Base-by-base conservation (phyloP, 2,113 vertebrate genomes). In the Bolborhynchus lineola region DNA sequence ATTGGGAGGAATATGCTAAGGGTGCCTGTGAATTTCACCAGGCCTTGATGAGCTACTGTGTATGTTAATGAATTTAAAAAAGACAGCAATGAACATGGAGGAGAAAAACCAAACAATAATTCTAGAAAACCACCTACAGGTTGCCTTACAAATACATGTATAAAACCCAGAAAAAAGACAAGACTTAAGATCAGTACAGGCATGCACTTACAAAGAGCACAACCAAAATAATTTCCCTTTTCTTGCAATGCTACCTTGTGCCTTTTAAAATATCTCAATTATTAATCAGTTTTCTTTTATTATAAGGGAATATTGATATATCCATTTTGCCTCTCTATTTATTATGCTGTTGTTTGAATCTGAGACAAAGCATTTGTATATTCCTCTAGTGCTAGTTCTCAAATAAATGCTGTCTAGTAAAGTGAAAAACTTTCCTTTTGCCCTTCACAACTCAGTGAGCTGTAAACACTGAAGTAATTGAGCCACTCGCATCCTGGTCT, bases 401-500 rank as follows among this genome's bases (percentile, higher is more conserved):
- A 60, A 92, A 76, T 16, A 80, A 42, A 69, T 88, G 49, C 44
- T 35, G 3, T 82, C 93, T 82, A 82, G 68, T 59, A 86, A 67
- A 35, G 12, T 76, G 88, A 59, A 92, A 64, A 90, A 68, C n/a
- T 96, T 80, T 75, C 55, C 29, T 57, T 96, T 95, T 96, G 72
- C 20, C 76, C 91, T 92, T 97, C 92, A 90, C 93, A 97, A 95
- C 12, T 95, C 80, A 88, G 24, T 90, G 86, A 97, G 41, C 78
- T 97, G 67, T 95, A 95, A 81, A 93, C 44, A 80, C 60, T 47
- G 94, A 91, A 95, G 74, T 94, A 95, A 96, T 97, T 95, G 91
- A 90, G 90, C 60, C 84, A 89, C 78, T 57, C 49, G 64, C 65
- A 90, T 85, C 50, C 63, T 90, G 83, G 75, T 83, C 68, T 94